A percentile compares a stretch with the other conserved stretches of the same genome.
These are phyloP conservation scores for Astropecten irregularis DNA, from an alignment of 53 echinoderm and acorn worm genomes.

Conservation along the genomic window DNA sequence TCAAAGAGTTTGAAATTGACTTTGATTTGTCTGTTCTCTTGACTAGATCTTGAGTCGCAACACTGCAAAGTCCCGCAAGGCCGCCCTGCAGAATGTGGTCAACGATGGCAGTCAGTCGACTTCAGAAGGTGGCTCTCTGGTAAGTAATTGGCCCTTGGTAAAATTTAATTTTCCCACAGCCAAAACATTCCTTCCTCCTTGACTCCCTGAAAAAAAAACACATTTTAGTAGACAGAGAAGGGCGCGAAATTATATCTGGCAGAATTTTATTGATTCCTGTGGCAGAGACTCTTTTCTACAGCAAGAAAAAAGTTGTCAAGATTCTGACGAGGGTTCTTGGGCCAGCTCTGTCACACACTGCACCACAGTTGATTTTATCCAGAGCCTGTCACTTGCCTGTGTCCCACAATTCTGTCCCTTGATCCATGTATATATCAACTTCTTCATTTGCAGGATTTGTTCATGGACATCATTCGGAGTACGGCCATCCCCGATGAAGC, in stretches of 20 bases:
- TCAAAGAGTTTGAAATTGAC: too few relatives aligned
- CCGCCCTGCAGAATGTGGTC: constrained; percentile 26
- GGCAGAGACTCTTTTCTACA: too few relatives aligned
- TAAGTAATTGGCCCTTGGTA: background rate
- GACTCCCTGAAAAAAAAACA: background rate
- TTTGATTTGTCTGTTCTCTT: background rate
- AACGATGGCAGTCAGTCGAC: background rate
- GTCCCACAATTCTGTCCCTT: too few relatives aligned
- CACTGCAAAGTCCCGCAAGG: constrained; percentile 32
- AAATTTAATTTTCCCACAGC: background rate
- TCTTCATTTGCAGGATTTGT: constrained; percentile 19
- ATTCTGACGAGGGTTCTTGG: too few relatives aligned
- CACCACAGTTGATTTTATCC: background rate
- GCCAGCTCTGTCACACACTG: background rate
- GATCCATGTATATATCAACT: too few relatives aligned
- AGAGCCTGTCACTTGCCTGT: too few relatives aligned
- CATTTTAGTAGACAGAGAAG: too few relatives aligned
- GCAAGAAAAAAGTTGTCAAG: too few relatives aligned
- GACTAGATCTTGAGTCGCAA: constrained; percentile 28
- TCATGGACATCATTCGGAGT: constrained; percentile 24
- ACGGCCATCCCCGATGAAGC: constrained; percentile 14
- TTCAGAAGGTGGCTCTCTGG: constrained; percentile 4
- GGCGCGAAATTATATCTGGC: too few relatives aligned
- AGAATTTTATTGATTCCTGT: too few relatives aligned
- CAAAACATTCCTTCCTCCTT: background rate